Percentiles rank a stretch among this genome's conserved stretches.
phyloP scores from a whole-genome alignment of 2,797 vertebrate species.

The Anisognathus igniventris region DNA sequence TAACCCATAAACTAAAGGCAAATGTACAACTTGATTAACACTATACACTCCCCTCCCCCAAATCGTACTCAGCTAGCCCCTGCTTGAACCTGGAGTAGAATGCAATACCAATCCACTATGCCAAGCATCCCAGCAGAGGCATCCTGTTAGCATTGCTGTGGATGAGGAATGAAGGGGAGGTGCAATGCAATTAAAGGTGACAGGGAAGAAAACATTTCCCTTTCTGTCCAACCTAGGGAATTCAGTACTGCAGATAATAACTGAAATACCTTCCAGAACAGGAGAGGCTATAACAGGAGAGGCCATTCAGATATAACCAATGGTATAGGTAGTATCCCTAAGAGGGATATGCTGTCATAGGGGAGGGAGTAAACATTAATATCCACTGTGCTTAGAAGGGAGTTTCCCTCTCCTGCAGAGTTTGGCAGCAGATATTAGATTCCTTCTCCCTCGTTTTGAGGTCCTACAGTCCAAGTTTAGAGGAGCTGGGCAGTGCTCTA shows the following conservation, averaged over 20 bases:
- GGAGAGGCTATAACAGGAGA: background rate
- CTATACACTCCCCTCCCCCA: background rate
- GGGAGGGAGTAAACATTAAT: background rate
- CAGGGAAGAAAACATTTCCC: background rate
- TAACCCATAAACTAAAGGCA: background rate
- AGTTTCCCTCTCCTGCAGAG: slow-evolving; percentile 1
- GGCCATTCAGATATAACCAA: background rate
- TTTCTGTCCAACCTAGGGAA: background rate
- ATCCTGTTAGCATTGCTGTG: background rate
- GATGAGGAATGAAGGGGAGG: background rate
- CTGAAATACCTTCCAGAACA: background rate
- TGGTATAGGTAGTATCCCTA: background rate
- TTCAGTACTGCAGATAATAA: background rate
- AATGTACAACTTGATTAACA: background rate
- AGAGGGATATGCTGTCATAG: background rate
- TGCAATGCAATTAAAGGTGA: background rate
- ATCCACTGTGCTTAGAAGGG: background rate
- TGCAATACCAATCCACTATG: background rate
- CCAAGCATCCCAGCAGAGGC: background rate
- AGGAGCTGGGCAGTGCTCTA: background rate
- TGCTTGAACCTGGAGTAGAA: background rate
- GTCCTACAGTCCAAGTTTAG: background rate
- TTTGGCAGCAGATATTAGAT: background rate
- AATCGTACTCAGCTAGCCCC: background rate
- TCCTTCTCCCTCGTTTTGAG: background rate